A percentile compares a stretch with the other conserved stretches of the same genome.
These are phyloP conservation scores for Noctua comes DNA, from an alignment of 2,888 invertebrate species.

Conservation along the genomic window DNA sequence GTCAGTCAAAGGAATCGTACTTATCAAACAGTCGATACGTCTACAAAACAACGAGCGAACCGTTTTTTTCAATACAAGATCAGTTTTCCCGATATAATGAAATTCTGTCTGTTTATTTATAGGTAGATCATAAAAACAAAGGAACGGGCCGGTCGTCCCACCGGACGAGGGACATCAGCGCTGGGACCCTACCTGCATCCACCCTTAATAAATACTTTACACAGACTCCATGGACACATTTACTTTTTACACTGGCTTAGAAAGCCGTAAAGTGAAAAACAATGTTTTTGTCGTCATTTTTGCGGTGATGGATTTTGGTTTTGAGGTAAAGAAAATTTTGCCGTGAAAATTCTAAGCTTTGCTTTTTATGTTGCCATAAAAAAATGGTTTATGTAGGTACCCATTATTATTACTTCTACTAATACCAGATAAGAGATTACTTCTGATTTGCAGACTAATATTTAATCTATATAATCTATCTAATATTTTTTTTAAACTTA, in stretches of 20 bases:
- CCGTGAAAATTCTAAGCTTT: not conserved
- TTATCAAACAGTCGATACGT: slow-evolving; percentile 9
- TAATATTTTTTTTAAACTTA: not conserved
- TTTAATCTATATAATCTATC: too few species aligned
- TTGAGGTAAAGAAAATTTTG: not conserved
- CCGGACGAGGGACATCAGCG: slow-evolving; percentile 61
- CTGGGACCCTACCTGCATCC: slow-evolving; percentile 47
- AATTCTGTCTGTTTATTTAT: slow-evolving; percentile 61
- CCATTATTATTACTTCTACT: not conserved
- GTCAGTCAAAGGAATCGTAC: not conserved
- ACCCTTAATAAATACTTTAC: slow-evolving; percentile 82
- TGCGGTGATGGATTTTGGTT: slow-evolving; percentile 15
- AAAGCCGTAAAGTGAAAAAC: slow-evolving; percentile 72
- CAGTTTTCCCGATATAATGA: slow-evolving; percentile 58
- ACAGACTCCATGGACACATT: slow-evolving; percentile 69
- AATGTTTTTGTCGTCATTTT: slow-evolving; percentile 56
- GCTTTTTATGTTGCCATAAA: not conserved
- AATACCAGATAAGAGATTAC: not conserved
- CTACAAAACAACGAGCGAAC: slow-evolving; percentile 6
- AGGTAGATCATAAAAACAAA: slow-evolving; percentile 74
- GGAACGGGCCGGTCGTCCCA: slow-evolving; percentile 71
- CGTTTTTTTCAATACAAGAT: slow-evolving; percentile 16
- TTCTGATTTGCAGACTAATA: not conserved
- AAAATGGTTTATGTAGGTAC: not conserved
- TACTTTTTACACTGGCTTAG: slow-evolving; percentile 72